These are phyloP conservation scores for Corythaeola cristata DNA, from an alignment of 2,113 vertebrate genomes.

Conservation along the genomic window DNA sequence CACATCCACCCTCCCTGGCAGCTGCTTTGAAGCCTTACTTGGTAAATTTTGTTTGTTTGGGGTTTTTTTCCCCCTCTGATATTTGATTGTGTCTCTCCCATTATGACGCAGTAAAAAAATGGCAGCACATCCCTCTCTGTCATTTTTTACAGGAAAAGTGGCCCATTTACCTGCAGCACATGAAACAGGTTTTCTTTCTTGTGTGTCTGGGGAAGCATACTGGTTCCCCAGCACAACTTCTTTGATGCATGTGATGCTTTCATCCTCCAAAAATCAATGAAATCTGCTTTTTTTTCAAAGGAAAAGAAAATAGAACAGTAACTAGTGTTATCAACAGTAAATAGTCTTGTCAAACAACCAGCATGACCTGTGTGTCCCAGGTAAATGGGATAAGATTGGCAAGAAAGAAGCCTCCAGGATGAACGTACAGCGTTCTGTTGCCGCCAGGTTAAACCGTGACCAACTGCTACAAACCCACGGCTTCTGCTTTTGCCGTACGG, in stretches of 20 bases:
- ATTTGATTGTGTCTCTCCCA: background rate
- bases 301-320: background rate
- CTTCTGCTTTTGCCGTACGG: background rate
- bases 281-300: background rate
- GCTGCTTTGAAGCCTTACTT: background rate
- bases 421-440: too few species aligned
- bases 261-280: background rate
- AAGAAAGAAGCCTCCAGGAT: background rate
- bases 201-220: background rate
- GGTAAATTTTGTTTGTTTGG: background rate
- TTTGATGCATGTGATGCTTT: background rate
- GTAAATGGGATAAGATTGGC: fast-evolving
- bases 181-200: fast-evolving
- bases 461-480: fast-evolving
- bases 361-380: background rate
- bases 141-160: background rate
- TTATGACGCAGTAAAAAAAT: background rate
- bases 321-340: background rate
- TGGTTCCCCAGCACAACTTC: background rate
- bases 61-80: too few species aligned
- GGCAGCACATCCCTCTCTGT: fast-evolving
- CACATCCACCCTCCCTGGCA: background rate
- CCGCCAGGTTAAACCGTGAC: too few species aligned
- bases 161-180: background rate
- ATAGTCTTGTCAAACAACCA: background rate